phyloP scores from a whole-genome alignment of 1,140 invertebrate genomes.

The Habropoda laboriosa region DNA sequence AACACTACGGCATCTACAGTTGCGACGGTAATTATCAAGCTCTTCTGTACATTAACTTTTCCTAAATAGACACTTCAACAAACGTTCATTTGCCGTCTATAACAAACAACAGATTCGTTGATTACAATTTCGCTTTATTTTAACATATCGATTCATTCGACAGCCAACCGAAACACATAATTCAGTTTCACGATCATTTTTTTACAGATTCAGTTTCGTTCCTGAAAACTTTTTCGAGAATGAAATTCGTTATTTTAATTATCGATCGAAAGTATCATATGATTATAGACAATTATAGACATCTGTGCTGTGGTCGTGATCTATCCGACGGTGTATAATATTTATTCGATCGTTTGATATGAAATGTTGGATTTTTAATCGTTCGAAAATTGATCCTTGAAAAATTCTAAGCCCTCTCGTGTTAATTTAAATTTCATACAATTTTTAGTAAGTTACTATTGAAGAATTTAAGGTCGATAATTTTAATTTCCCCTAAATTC shows the following conservation, averaged over 20 bases:
- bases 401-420: too few species aligned
- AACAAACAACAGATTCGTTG: conserved; percentile 28
- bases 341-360: too few species aligned
- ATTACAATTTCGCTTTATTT: conserved; percentile 15
- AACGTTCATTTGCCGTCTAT: not conserved
- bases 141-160: not conserved
- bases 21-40: conserved; percentile 91
- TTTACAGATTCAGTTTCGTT: not conserved
- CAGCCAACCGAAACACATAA: not conserved
- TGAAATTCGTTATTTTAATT: not conserved
- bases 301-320: not conserved
- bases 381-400: too few species aligned
- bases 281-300: too few species aligned
- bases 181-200: not conserved
- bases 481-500: too few species aligned
- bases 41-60: conserved; percentile 36
- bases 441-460: too few species aligned
- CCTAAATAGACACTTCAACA: not conserved
- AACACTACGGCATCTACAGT: conserved; percentile 98
- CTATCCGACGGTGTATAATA: not conserved
- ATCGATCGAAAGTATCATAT: too few species aligned
- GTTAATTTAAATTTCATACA: too few species aligned
- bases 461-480: too few species aligned
- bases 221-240: not conserved
- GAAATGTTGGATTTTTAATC: too few species aligned